Evolutionary conservation across 2,113 vertebrate genomes (phyloP).

Genomic region (Atrichornis clamosus): DNA sequence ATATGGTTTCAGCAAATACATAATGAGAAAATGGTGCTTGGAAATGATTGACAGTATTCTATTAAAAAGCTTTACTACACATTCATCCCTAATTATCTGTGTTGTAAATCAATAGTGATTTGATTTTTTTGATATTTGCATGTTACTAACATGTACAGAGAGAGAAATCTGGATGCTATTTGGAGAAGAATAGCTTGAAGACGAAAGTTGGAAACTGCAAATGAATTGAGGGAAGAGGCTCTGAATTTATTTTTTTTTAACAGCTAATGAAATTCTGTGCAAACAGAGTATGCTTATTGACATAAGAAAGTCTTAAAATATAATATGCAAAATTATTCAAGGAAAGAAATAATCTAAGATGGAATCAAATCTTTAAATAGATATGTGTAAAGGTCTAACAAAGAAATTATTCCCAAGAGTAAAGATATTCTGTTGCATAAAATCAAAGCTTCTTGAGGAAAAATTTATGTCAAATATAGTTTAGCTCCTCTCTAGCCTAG

Average conservation of each 20-base stretch:
- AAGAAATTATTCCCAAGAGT: neutral
- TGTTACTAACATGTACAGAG: neutral
- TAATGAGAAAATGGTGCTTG: constrained; percentile 75
- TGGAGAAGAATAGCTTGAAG: neutral
- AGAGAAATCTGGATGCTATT: neutral
- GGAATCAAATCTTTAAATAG: neutral
- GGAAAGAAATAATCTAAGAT: neutral
- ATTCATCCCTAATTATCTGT: constrained; percentile 82
- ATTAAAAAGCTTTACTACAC: constrained; percentile 82
- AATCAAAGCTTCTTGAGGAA: neutral
- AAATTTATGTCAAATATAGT: neutral
- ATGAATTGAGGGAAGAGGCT: neutral
- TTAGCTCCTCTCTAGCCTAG: neutral
- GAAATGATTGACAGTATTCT: constrained; percentile 91
- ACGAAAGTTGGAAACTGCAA: neutral
- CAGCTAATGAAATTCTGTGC: neutral
- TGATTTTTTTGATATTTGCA: constrained; percentile 69
- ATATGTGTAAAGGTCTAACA: neutral
- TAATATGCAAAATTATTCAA: neutral
- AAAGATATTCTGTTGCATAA: neutral
- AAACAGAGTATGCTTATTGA: neutral
- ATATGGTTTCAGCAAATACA: constrained; percentile 85
- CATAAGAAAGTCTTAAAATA: neutral
- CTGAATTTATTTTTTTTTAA: neutral
- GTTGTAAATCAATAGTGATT: constrained; percentile 78